Evolutionary conservation across 2,113 vertebrate genomes (phyloP), one percentile per base, ranked within the genome.

Genomic region (Copsychus sechellarum): DNA sequence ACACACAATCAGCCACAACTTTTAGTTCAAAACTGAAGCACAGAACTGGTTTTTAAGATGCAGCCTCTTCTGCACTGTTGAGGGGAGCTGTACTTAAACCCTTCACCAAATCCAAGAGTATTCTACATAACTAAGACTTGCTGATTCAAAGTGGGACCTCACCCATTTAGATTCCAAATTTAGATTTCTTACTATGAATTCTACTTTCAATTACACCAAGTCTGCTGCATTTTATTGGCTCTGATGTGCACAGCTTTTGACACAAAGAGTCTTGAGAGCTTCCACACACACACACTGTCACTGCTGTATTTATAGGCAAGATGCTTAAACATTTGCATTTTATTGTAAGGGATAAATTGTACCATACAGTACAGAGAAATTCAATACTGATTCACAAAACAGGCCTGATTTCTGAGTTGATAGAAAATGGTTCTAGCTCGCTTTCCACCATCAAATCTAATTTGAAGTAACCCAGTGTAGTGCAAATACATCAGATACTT

Each of bases 401-500:
- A 86, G 82, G 51, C 57, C 33, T 92, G 82, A 92, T 93, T 92
- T 90, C 93, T 86, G 69, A 92, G 53, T 25, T 92, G 86, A 69
- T 47, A 71, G n/a, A 58, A 93, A 64, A 60, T 47, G 54, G 64
- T 73, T 90, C 61, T 74, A 17, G 21, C 34, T 92, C 50, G 61
- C 51, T 88, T 96, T 83, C 57, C 88, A 86, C 76, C 66, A 86
- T 79, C 92, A 92, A 86, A 95, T 94, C 82, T 83, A 96, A 94
- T 96, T 94, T 86, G 78, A 87, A 94, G 50, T 62, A 93, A 76
- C 64, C 43, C 69, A 82, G 22, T 70, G 62, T 70, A 88, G 67
- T 58, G 85, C 90, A 95, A 87, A 95, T 76, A 90, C 77, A 86
- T 58, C 40, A 90, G 82, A 93, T 91, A 77, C 74, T 92, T 51